Base-by-base conservation (phyloP, 1,140 invertebrate species). In the Panagrolaimus sp. region DNA sequence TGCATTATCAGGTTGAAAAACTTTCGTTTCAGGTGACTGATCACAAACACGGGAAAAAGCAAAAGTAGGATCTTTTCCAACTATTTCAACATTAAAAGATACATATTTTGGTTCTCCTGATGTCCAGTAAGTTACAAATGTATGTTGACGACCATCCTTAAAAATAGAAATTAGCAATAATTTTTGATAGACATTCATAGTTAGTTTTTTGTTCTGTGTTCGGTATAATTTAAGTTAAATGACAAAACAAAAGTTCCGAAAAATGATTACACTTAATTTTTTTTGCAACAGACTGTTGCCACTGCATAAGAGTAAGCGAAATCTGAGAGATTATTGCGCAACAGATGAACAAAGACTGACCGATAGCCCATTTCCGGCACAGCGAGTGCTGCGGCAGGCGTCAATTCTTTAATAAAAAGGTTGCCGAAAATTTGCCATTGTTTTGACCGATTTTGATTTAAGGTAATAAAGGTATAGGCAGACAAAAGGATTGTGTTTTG, bases 11-110 rank as follows among this genome's bases (percentile, higher is more conserved):
- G 51, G 51, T 27, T 57, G 51, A 27, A 57, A 57, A 27, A 57
- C 51, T 27, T 57, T 57, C 9, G 51, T 57, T 57, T 57, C 51
- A 57, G 51, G 51, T 57, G 51, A 20, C 51, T 57, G 51, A 57
- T 57, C 51, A 27, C 51, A 57, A 16, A 57, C 51, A 13, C 51
- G 51, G 5, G 51, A 27, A 57, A 57, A 57, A 0, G 14, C 51
- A 27, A 57, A 57, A 25, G 51, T 27, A 4, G 51, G 51, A 27
- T 57, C 51, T n/a, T 16, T 57, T 20, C 51, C 51, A 27, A 13
- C 20, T 20, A 57, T 16, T 57, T 57, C 51, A 57, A 27, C 51
- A 14, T 25, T 27, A 16, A 57, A 57, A 11, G 51, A 57, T 16
- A 57, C 51, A 20, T 20, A 57, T 57, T 57, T 57, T 11, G 51